A percentile compares a stretch with the other conserved stretches of the same genome.
Evolutionary conservation across 2,888 invertebrate genomes (phyloP).

Genomic region (Ophion slaviceki): DNA sequence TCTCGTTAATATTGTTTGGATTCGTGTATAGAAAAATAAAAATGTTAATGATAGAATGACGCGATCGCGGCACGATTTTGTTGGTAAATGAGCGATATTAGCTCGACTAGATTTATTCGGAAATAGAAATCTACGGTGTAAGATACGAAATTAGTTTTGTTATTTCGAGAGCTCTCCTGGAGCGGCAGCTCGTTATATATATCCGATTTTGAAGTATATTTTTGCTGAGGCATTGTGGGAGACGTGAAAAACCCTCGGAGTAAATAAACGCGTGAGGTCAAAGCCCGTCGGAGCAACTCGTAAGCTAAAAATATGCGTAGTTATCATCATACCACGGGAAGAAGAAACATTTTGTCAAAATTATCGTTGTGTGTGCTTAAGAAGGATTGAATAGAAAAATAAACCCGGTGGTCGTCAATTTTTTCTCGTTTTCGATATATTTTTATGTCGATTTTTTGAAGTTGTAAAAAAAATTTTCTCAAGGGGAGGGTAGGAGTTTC

Average conservation of each 20-base stretch:
- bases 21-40: too few relatives aligned
- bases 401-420: too few relatives aligned
- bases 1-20: too few relatives aligned
- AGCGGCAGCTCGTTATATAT: not conserved
- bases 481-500: too few relatives aligned
- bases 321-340: not conserved
- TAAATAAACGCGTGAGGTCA: constrained; percentile 19
- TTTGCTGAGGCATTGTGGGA: constrained; percentile 2
- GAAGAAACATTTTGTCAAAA: not conserved
- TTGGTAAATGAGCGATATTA: not conserved
- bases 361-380: too few relatives aligned
- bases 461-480: too few relatives aligned
- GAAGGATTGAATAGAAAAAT: too few relatives aligned
- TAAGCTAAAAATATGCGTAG: constrained; percentile 4
- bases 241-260: constrained; percentile 14
- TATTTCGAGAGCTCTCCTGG: constrained; percentile 18
- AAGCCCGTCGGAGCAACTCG: not conserved
- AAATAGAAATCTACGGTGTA: not conserved
- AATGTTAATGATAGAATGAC: too few relatives aligned
- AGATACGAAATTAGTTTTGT: constrained; percentile 13
- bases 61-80: too few relatives aligned
- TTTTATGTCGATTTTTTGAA: too few relatives aligned
- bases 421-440: too few relatives aligned
- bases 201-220: not conserved
- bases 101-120: not conserved